phyloP scores from a whole-genome alignment of 2,888 invertebrate species.

The Salticus scenicus region DNA sequence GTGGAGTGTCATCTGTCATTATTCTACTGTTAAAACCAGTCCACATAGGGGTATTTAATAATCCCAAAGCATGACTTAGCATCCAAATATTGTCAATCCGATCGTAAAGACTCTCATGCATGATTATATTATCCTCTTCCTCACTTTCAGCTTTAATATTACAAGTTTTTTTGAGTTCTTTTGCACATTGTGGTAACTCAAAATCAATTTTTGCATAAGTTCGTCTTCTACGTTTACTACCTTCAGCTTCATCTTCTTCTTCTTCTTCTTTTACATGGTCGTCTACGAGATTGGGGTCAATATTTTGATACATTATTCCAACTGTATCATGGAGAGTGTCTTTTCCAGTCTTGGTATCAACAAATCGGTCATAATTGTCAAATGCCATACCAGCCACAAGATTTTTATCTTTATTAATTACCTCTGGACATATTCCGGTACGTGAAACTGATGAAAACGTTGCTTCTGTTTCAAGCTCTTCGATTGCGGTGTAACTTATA shows the following conservation, averaged over 20 bases:
- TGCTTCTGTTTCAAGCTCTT: not conserved
- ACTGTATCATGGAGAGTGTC: not conserved
- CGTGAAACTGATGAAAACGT: not conserved
- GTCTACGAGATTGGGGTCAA: not conserved
- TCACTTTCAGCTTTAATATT: not conserved
- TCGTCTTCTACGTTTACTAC: not conserved
- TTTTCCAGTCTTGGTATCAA: not conserved
- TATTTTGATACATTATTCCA: not conserved
- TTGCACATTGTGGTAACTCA: not conserved
- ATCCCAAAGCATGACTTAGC: not conserved
- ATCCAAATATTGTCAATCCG: not conserved
- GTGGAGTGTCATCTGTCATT: too few relatives aligned
- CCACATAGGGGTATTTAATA: not conserved
- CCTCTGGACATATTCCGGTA: not conserved
- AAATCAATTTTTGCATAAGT: not conserved
- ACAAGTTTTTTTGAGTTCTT: not conserved
- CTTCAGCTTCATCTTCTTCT: not conserved
- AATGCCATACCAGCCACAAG: not conserved
- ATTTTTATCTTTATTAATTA: not conserved
- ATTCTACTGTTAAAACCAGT: too few relatives aligned
- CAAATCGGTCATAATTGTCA: not conserved
- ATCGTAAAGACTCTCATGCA: not conserved
- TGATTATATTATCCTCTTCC: not conserved
- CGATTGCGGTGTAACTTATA: not conserved
- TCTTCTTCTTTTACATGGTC: not conserved